Conservation (phyloP, 1,140 invertebrate genomes). For the Drosophila azteca region DNA sequence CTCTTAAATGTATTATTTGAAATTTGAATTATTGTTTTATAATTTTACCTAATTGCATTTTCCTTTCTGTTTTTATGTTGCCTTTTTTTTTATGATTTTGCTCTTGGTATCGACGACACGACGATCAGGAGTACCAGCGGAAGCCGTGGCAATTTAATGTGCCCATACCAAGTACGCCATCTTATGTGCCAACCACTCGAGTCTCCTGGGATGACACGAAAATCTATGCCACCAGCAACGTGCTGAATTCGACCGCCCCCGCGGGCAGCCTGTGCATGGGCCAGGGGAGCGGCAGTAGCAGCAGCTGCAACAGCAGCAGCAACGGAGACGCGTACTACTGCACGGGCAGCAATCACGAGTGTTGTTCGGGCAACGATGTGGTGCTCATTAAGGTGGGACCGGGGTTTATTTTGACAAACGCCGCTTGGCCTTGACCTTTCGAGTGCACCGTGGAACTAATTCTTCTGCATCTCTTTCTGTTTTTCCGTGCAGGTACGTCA, state of each 20-base stretch:
- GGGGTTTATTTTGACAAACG: constrained; percentile 3
- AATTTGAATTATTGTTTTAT: constrained; percentile 10
- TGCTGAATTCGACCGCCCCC: constrained; percentile 39
- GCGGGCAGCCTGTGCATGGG: constrained; percentile 10
- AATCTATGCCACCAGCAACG: constrained; percentile 66
- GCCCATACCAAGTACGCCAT: constrained; percentile 77
- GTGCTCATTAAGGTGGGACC: constrained; percentile 82
- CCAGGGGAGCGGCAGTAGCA: constrained; percentile 12
- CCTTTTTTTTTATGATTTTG: constrained; percentile 32
- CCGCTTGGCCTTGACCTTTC: constrained; percentile 61
- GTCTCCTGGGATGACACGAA: constrained; percentile 83
- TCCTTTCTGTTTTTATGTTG: constrained; percentile 12
- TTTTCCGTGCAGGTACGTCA: constrained; percentile 85
- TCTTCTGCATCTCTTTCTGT: background rate
- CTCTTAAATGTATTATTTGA: background rate
- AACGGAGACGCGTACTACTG: constrained; percentile 76
- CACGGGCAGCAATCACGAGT: constrained; percentile 80
- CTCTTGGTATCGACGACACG: background rate
- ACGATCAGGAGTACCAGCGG: constrained; percentile 57
- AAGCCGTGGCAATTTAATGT: constrained; percentile 79
- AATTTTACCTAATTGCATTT: constrained; percentile 18
- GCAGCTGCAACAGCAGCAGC: constrained; percentile 14
- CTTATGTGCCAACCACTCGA: constrained; percentile 79
- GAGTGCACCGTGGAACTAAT: constrained; percentile 30
- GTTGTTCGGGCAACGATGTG: constrained; percentile 80